Base-by-base conservation (phyloP, 2,888 invertebrate species). In the Catonia carolina region DNA sequence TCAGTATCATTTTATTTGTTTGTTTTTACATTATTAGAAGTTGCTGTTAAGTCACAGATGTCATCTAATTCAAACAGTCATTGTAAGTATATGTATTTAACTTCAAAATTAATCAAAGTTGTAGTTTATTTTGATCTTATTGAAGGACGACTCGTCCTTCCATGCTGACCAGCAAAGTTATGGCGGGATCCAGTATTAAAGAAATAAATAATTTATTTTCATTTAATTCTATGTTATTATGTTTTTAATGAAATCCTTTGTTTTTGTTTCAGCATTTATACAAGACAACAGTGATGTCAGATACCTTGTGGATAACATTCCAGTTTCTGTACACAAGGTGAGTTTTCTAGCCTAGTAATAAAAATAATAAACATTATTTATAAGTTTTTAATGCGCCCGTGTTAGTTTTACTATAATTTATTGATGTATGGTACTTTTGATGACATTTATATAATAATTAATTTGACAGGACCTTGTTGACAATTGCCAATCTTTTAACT, bases 21-120 rank as follows among this genome's bases (percentile, higher is more conserved):
- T 75, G 71, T 82, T 72, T 76, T 84, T 74, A 81, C 79, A 68
- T 76, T 84, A 71, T 74, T 84, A 72, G 81, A 83, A 76, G 77
- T 80, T 71, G 78, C 83, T 65, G 77, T 80, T 67, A 81, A 82
- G 73, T 83, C 81, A 64, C 81, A 81, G 73, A 77, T 83, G 74
- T 82, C 84, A 74, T 79, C 82, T 67, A 83, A 83, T 74, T 84
- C 84, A 74, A 83, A 82, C 74, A 83, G 80, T 75, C 83, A 85
- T 79, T 85, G 85, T 85, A 79, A 80, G 74, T 59, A 73, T 75
- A 70, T 47, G 65, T 72, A 73, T 73, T 74, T 74, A 71, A 71
- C 71, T 72, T 12, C 1, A 14, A 35, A 18, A 33, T 33, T 48
- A 35, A 17, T 17, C 15, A 27, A 17, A 49, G 52, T 36, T 47